A percentile compares a stretch with the other conserved stretches of the same genome.
Evolutionary conservation across 2,113 vertebrate species (phyloP).

Genomic region (Thalassoma bifasciatum): DNA sequence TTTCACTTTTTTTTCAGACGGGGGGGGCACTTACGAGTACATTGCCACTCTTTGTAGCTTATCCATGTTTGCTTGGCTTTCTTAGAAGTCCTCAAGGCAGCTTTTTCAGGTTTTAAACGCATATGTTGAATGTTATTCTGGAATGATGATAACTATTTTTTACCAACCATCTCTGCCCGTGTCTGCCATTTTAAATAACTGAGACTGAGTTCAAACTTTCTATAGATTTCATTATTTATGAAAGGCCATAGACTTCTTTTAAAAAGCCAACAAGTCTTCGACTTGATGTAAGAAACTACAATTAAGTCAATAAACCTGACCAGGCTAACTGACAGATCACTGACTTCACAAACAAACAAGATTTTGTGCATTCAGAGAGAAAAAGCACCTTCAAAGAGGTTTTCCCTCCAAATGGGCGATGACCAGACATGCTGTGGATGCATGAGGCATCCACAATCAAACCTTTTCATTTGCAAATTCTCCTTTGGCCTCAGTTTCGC

Average conservation of each 20-base stretch:
- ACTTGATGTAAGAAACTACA: constrained; percentile 56
- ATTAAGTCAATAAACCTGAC: constrained; percentile 60
- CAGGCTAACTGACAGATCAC: constrained; percentile 40
- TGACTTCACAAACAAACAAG: constrained; percentile 24
- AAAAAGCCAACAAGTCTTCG: constrained; percentile 61
- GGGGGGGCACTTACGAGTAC: background rate
- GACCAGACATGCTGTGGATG: constrained; percentile 7
- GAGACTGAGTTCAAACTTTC: constrained; percentile 32
- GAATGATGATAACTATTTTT: constrained; percentile 42
- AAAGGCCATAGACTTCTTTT: constrained; percentile 68
- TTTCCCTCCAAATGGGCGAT: background rate
- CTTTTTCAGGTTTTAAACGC: background rate
- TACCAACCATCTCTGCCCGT: constrained; percentile 17
- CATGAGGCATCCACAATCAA: constrained; percentile 2
- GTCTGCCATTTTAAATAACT: constrained; percentile 35
- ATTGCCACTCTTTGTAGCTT: background rate
- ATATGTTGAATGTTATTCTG: background rate
- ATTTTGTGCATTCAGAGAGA: constrained; percentile 10
- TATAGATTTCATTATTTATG: constrained; percentile 30
- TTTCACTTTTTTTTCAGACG: too few species aligned
- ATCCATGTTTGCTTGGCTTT: background rate
- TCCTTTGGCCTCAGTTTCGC: background rate
- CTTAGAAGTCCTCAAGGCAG: background rate
- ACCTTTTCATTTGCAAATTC: constrained; percentile 1
- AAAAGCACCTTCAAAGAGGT: constrained; percentile 1